Evolutionary conservation across 2,888 invertebrate species (phyloP), one percentile per base, ranked within the genome.

Genomic region (Endomychus coccineus): DNA sequence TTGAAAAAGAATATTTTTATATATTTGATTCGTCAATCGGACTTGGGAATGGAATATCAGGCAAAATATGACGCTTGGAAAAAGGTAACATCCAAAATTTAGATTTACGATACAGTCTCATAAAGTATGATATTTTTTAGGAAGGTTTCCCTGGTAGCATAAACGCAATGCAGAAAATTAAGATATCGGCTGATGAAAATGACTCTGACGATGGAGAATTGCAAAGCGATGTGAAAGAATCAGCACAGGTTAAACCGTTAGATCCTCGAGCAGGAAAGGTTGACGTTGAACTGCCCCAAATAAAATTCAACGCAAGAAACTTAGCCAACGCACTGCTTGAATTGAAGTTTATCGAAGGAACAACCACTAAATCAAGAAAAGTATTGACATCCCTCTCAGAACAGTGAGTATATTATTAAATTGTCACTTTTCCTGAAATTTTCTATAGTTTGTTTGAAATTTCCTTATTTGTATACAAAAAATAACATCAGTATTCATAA

Each of bases 261-360:
- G 90, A 90, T 71, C 88, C 88, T 0, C 71, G 89, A 28, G 89
- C 89, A 2, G 90, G 89, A 0, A 73, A 75, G 35, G 82, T 88
- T 1, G 72, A 86, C 64, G 86, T 86, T 3, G 69, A 71, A 28
- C 71, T 90, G 45, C 75, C 81, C 0, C 75, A 78, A 46, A 63
- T 90, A 33, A 71, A 75, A 5, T 78, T 86, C 19, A 74, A 82
- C 46, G 71, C 78, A 0, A 55, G 61, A 15, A 56, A 67, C 27
- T 61, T 89, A 3, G 72, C 74, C 0, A 57, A 64, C 2, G 64
- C 75, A 48, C 55, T 87, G 25, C 61, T 70, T 2, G 56, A 63
- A 2, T 56, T 73, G 36, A 66, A 73, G 60, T 68, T 67, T 55
- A 59, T 69, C 36, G 50, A 70, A 44, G 60, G 62, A 3, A 71